Evolutionary conservation across 2,888 invertebrate genomes (phyloP).

Genomic region (Euplagia quadripunctaria): DNA sequence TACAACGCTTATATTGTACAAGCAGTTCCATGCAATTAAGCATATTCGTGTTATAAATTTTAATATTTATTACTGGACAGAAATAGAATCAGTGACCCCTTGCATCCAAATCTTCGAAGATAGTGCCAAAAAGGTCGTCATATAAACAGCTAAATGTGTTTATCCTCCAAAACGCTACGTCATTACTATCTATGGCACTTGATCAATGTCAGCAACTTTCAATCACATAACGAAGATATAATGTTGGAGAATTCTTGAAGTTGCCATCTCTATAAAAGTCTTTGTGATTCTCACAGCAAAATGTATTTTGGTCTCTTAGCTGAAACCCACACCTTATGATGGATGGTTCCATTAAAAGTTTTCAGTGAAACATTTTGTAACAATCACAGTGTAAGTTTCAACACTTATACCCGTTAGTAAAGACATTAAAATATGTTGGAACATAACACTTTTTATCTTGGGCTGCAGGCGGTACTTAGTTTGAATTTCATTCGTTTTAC

Average conservation of each 20-base stretch:
- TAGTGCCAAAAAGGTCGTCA: neutral
- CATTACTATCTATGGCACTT: too few species aligned
- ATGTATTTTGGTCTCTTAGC: conserved; percentile 12
- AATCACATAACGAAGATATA: neutral
- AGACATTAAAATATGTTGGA: conserved; percentile 53
- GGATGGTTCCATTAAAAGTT: conserved; percentile 27
- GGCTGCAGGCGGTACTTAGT: conserved; percentile 62
- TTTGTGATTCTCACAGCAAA: conserved; percentile 1
- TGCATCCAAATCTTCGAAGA: too few species aligned
- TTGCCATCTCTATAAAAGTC: conserved; percentile 11
- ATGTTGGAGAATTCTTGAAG: neutral
- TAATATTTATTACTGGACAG: too few species aligned
- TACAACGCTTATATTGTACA: neutral
- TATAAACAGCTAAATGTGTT: neutral
- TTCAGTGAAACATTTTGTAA: conserved; percentile 18
- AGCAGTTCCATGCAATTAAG: neutral
- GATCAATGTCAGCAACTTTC: neutral
- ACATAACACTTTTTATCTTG: conserved; percentile 70
- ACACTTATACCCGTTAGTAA: conserved; percentile 18
- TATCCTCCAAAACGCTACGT: neutral
- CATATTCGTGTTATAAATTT: too few species aligned
- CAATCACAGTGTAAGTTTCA: conserved; percentile 25
- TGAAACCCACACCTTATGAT: conserved; percentile 17
- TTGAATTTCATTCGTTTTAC: conserved; percentile 17
- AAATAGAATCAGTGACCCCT: too few species aligned